Evolutionary conservation across 2,888 invertebrate species (phyloP), one percentile per base, ranked within the genome.

Genomic region (Exocentrus adspersus): DNA sequence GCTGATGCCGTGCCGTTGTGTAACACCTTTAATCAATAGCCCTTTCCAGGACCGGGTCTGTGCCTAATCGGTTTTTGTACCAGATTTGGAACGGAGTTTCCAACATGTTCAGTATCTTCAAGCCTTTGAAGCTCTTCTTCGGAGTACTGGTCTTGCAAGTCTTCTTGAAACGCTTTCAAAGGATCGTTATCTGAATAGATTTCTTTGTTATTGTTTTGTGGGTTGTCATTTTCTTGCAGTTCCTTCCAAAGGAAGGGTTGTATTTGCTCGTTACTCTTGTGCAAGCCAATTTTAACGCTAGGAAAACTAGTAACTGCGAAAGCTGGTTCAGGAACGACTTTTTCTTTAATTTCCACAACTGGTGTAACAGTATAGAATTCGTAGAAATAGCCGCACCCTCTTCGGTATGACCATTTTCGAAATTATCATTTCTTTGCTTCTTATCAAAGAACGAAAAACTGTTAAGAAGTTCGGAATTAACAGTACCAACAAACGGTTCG

Each of bases 101-200:
- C n/a, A n/a, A n/a, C n/a, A n/a, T n/a, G n/a, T n/a, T 87, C 87
- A 30, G 87, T 83, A 64, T 86, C 85, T 63, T 86, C 86, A 0
- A 86, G 71, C 6, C 84, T 80, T 59, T 84, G 83, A 43, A 85
- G 69, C 12, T 84, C 83, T 52, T 86, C 85, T 20, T 70, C 62
- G 1, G 64, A 53, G n/a, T 50, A 19, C 10, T 54, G 46, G 16
- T 58, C 57, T 19, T 16, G 17, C 4, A 51, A 37, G 28, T n/a
- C 14, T 37, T 37, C 37, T 12, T n/a, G 37, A n/a, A 37, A n/a
- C 10, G 2, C 37, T 48, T 16, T 4, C 1, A 51, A 5, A 0
- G 20, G 28, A 21, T 60, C 42, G 16, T 50, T 37, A 9, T 60
- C 51, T 14, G 12, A 24, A 3, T 24, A 12, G 12, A 12, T 9